phyloP scores from a whole-genome alignment of 2,797 vertebrate genomes.

The Brotula barbata region DNA sequence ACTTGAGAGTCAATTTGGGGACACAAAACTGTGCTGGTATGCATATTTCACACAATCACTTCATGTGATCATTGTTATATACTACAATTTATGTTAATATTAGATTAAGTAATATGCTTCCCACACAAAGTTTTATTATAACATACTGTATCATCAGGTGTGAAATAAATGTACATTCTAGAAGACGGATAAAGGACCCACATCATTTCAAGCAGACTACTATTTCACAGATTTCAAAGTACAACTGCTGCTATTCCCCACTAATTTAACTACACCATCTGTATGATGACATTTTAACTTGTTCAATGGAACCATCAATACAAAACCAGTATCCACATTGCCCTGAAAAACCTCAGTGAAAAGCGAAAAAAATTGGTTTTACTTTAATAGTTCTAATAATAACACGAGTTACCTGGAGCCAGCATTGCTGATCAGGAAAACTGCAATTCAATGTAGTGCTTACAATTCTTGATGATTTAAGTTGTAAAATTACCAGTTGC shows the following conservation, averaged over 20 bases:
- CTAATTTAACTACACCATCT: slow-evolving; percentile 71
- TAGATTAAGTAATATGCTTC: slow-evolving; percentile 23
- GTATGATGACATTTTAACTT: slow-evolving; percentile 67
- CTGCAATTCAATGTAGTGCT: slow-evolving; percentile 33
- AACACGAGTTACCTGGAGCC: slow-evolving; percentile 62
- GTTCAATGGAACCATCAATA: slow-evolving; percentile 65
- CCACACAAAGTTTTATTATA: slow-evolving; percentile 18
- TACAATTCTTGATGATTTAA: slow-evolving; percentile 52
- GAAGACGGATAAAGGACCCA: slow-evolving; percentile 40
- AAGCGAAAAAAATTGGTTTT: slow-evolving; percentile 64
- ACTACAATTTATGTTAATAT: slow-evolving; percentile 39
- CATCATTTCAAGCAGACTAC: slow-evolving; percentile 40
- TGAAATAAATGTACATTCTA: slow-evolving; percentile 34
- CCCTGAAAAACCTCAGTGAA: slow-evolving; percentile 44
- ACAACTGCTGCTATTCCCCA: slow-evolving; percentile 46
- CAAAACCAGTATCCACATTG: slow-evolving; percentile 55
- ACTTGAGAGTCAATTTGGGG: slow-evolving; percentile 64
- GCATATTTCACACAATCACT: slow-evolving; percentile 52
- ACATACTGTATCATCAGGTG: slow-evolving; percentile 59
- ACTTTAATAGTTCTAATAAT: slow-evolving; percentile 78
- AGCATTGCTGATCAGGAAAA: slow-evolving; percentile 44
- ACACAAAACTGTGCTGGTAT: slow-evolving; percentile 42
- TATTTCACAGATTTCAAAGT: slow-evolving; percentile 46
- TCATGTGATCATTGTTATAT: slow-evolving; percentile 45
- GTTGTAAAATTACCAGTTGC: too few species aligned